Evolutionary conservation across 2,797 vertebrate species (phyloP), one percentile per base, ranked within the genome.

Genomic region (Aeoliscus strigatus): DNA sequence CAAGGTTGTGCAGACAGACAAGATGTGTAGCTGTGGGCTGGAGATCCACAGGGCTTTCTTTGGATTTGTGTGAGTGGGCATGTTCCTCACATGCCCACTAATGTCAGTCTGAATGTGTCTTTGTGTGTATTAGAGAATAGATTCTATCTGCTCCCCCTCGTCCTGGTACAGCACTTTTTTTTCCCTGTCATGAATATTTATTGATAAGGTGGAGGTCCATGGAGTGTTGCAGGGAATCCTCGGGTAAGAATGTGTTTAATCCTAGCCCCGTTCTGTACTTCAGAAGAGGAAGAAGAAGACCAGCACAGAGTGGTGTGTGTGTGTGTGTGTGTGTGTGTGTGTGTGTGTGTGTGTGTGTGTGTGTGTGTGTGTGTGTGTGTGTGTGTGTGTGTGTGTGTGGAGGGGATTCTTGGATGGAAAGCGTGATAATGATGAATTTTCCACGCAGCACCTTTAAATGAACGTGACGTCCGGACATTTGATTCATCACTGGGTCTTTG

Each of bases 161-260:
- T 64, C 37, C 14, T 51, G 39, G 60, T 66, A 60, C 51, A 48
- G 30, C 36, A 35, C 37, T 21, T 8, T 62, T 53, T 51, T 37
- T 51, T 39, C 39, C 30, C n/a, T 6, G 33, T 40, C 64, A 71
- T 81, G 56, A 75, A 82, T 84, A 82, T 82, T 76, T 67, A 79
- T 48, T 27, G 18, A n/a, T n/a, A n/a, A n/a, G 15, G 17, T 25
- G 17, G 49, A 52, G 52, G 60, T 79, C 77, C 48, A 44, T 4
- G 5, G 50, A 64, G 58, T 59, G 55, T 77, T 59, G 41, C 39
- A 52, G 66, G 72, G 73, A 63, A 64, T 76, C 60, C 61, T 75
- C 47, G 8, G 42, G 51, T 42, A 48, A 56, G 68, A 55, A 57
- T 42, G 64, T 68, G 64, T 73, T 77, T 77, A 67, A 77, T 78